phyloP scores from a whole-genome alignment of 2,113 vertebrate genomes.

The Phrynosoma blainvillii region DNA sequence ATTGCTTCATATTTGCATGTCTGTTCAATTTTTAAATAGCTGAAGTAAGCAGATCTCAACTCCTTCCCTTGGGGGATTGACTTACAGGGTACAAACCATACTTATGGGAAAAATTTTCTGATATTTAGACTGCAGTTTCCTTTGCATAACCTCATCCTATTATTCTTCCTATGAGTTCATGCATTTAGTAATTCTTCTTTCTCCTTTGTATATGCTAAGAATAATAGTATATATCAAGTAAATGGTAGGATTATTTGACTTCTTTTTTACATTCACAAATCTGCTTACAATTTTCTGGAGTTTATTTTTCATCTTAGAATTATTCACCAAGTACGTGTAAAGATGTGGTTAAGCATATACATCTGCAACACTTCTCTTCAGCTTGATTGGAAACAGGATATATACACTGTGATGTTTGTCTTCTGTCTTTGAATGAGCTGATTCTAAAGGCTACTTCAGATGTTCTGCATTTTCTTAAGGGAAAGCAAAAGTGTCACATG shows the following conservation, averaged over 20 bases:
- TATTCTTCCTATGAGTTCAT: constrained; percentile 11
- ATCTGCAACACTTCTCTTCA: not conserved
- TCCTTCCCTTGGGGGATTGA: not conserved
- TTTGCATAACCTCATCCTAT: constrained; percentile 19
- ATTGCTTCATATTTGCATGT: constrained; percentile 27
- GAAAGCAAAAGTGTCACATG: not conserved
- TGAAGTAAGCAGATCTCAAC: not conserved
- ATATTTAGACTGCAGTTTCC: not conserved
- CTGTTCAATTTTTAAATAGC: constrained; percentile 22
- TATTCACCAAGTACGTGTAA: constrained; percentile 11
- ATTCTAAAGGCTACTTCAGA: not conserved
- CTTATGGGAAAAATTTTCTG: not conserved
- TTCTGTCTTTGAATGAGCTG: not conserved
- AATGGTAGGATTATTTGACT: not conserved
- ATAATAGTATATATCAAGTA: constrained; percentile 10
- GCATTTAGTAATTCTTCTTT: constrained; percentile 17
- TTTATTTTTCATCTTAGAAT: constrained; percentile 1
- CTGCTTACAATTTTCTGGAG: constrained; percentile 13
- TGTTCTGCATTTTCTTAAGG: not conserved
- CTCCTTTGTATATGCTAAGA: not conserved
- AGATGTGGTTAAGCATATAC: not conserved
- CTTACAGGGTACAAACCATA: not conserved
- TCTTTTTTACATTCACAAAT: not conserved
- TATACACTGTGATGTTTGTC: not conserved
- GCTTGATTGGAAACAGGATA: not conserved